These are phyloP conservation scores for Notiomystis cincta DNA, from an alignment of 2,113 vertebrate species.

Conservation along the genomic window DNA sequence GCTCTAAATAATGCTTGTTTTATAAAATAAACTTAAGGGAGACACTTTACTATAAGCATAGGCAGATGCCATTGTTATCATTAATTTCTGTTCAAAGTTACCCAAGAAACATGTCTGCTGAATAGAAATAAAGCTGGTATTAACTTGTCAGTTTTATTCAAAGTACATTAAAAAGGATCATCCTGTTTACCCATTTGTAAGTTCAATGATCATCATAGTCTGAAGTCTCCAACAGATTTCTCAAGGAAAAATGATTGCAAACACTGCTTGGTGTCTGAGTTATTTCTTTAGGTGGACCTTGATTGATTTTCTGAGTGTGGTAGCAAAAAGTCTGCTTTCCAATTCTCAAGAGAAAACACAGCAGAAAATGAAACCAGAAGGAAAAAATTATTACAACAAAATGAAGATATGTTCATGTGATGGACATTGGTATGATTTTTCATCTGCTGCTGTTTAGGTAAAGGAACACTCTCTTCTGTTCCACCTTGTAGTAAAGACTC, in stretches of 20 bases:
- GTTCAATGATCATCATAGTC: background rate
- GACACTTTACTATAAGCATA: background rate
- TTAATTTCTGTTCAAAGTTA: background rate
- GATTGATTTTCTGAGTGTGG: background rate
- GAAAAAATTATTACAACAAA: background rate
- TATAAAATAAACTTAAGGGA: background rate
- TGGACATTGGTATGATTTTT: background rate
- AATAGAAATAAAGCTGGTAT: background rate
- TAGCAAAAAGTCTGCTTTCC: background rate
- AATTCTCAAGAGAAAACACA: background rate
- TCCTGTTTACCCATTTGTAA: background rate
- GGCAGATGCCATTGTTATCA: background rate
- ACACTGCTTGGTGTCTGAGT: background rate
- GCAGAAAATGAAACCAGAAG: background rate
- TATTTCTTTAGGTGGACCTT: background rate
- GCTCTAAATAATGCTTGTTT: background rate
- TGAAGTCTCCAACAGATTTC: background rate
- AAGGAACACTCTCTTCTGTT: background rate
- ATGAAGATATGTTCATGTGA: background rate
- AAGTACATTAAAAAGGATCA: accelerated
- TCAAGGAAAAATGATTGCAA: background rate
- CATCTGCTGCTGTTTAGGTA: background rate
- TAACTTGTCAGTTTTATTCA: background rate
- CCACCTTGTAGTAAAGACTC: background rate
- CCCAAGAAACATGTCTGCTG: background rate